Percentiles rank a stretch among this genome's conserved stretches.
These are phyloP conservation scores for Rhinopithecus roxellana DNA, from an alignment of 2,113 vertebrate species.

Conservation along the genomic window DNA sequence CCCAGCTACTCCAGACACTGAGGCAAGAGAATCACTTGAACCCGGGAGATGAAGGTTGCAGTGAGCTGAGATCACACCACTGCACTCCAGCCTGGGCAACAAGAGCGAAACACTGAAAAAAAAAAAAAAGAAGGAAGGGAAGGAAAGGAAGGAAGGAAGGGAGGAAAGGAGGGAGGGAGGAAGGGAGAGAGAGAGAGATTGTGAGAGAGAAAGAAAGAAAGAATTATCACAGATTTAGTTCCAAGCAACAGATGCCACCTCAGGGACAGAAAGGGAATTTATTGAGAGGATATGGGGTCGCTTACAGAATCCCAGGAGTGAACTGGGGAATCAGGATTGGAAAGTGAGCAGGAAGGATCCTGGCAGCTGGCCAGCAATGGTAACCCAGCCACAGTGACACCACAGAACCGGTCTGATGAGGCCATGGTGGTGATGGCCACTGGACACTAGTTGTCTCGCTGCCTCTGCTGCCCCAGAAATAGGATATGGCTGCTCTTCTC, in stretches of 20 bases:
- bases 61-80: too few species aligned
- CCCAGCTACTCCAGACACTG: too few species aligned
- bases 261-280: constrained; percentile 14
- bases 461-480: not conserved
- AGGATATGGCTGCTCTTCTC: not conserved
- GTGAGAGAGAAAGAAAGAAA: too few species aligned
- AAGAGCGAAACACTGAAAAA: too few species aligned
- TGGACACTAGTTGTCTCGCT: accelerated
- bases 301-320: constrained; percentile 18
- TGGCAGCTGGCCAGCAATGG: not conserved
- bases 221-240: not conserved
- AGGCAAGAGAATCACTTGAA: too few species aligned
- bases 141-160: too few species aligned
- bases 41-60: too few species aligned
- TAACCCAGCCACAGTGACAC: not conserved
- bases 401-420: constrained; percentile 38
- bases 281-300: not conserved
- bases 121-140: too few species aligned
- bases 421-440: not conserved
- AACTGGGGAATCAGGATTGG: not conserved
- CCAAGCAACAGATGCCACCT: not conserved
- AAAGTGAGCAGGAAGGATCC: not conserved
- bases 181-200: too few species aligned
- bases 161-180: too few species aligned
- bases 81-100: too few species aligned